Conservation (phyloP, 2,888 invertebrate genomes). For the Orthosia gracilis region DNA sequence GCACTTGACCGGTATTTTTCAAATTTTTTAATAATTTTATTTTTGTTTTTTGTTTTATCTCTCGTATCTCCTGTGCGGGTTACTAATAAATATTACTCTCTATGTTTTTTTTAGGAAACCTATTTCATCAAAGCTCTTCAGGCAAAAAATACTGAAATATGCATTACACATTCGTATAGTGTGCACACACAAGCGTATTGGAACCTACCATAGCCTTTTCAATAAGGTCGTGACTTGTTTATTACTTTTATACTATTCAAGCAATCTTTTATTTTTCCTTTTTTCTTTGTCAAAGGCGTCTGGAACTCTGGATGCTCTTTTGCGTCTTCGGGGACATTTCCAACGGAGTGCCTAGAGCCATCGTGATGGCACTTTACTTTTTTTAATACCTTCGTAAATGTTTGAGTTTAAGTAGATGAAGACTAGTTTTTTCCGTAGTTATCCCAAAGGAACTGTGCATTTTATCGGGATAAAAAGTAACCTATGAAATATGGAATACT, state of each 20-base stretch:
- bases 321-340: constrained; percentile 29
- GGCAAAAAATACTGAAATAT: constrained; percentile 7
- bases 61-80: no score
- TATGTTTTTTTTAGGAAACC: background rate
- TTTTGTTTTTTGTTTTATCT: no score
- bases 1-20: no score
- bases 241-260: constrained; percentile 47
- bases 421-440: background rate
- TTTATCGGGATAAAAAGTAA: no score
- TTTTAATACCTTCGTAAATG: constrained; percentile 19
- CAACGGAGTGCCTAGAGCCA: constrained; percentile 3
- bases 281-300: constrained; percentile 46
- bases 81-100: no score
- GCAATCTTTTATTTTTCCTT: constrained; percentile 34
- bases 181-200: constrained; percentile 1
- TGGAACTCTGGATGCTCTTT: constrained; percentile 26
- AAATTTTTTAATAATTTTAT: no score
- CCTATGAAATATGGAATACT: no score
- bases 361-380: constrained; percentile 1
- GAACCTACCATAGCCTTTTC: constrained; percentile 23
- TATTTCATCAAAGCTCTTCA: background rate
- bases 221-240: constrained; percentile 47
- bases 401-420: background rate
- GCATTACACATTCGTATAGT: background rate
- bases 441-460: no score